Evolutionary conservation across 2,888 invertebrate species (phyloP), one percentile per base, ranked within the genome.

Genomic region (Leucozona laternaria): DNA sequence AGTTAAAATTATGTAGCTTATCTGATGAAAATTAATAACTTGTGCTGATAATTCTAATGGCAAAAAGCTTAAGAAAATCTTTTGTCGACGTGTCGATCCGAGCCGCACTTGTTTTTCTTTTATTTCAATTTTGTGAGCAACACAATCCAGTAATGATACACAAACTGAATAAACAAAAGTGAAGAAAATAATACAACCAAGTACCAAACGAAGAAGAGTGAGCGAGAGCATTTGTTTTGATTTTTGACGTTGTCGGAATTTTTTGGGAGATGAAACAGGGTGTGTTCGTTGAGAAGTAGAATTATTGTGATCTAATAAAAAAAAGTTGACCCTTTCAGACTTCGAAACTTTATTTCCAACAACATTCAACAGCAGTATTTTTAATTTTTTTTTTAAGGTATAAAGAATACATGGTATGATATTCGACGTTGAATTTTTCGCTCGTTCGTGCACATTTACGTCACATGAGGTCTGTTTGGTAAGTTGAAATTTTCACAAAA

Each of bases 71-170:
- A 55, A 77, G 68, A 68, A 60, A 85, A 77, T 72, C 76, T 79
- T 85, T 85, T 85, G 85, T 85, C 81, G 86, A 86, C 86, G 82
- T 86, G 85, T 85, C 85, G 62, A 73, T 73, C 72, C 62, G 57
- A 60, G 34, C 68, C 77, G 85, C 76, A 81, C 77, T 77, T 57
- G 57, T 37, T 80, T 64, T 72, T 37, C 28, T 64, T 62, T 11
- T 60, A 40, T 7, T 48, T 68, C 37, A 37, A 15, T 25, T 31
- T 20, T 10, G 34, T 31, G 31, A 64, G 64, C 40, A 75, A 68
- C 13, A 45, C 45, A 37, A 60, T 22, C 37, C 37, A 37, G 60
- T 22, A 60, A 40, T 53, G 71, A 48, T 40, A 40, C 8, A 78
- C 57, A 25, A 82, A 72, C 31, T 66, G 80, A 81, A 81, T 85